Percentiles rank a stretch among this genome's conserved stretches.
These are phyloP conservation scores for Malurus leucopterus DNA, from an alignment of 2,797 vertebrate genomes.

Conservation along the genomic window DNA sequence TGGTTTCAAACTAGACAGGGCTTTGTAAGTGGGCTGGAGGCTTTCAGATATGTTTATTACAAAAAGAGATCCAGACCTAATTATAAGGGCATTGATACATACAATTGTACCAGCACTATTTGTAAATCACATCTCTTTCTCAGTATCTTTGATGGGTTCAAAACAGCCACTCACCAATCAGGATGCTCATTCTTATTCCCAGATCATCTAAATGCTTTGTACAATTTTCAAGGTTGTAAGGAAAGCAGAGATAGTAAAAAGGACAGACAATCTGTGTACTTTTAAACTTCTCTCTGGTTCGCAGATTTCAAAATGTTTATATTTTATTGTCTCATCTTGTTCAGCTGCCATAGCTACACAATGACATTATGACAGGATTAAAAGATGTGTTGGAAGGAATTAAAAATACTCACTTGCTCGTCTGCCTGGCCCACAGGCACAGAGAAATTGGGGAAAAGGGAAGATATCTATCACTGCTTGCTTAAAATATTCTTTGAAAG, in stretches of 20 bases:
- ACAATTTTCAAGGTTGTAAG: not conserved
- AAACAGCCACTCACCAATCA: not conserved
- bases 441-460: not conserved
- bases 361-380: not conserved
- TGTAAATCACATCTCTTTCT: not conserved
- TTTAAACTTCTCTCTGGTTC: not conserved
- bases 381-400: not conserved
- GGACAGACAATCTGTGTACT: not conserved
- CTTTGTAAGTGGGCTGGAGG: not conserved
- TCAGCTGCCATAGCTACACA: not conserved
- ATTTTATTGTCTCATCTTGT: constrained; percentile 20
- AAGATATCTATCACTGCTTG: constrained; percentile 17
- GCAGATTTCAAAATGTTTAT: not conserved
- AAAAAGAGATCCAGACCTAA: not conserved
- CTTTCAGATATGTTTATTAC: not conserved
- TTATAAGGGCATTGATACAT: not conserved
- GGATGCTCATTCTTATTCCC: not conserved
- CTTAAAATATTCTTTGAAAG: constrained; percentile 53
- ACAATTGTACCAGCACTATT: not conserved
- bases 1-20: not conserved
- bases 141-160: not conserved
- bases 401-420: not conserved
- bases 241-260: not conserved
- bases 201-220: not conserved
- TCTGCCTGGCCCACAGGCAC: not conserved